These are phyloP conservation scores for Cecropterus lyciades DNA, from an alignment of 1,140 invertebrate species.

Conservation along the genomic window DNA sequence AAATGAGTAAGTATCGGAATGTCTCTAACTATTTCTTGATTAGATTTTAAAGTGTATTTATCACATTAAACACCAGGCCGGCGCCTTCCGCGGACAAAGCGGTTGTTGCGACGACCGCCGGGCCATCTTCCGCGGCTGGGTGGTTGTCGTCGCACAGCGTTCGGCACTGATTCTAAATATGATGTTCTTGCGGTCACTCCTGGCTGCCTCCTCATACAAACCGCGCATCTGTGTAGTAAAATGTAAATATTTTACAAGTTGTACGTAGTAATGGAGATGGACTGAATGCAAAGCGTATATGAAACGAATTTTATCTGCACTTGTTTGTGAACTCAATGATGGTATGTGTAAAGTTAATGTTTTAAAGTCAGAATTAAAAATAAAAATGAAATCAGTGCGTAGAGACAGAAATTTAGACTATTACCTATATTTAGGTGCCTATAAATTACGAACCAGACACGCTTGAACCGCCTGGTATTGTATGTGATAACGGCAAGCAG, in stretches of 20 bases:
- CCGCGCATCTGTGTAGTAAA: slow-evolving; percentile 63
- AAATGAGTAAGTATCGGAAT: no score
- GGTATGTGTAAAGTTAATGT: no score
- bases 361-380: no score
- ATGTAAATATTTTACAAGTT: slow-evolving; percentile 5
- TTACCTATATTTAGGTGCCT: no score
- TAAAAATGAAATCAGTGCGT: no score
- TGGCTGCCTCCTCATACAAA: slow-evolving; percentile 70
- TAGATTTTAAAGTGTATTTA: slow-evolving; percentile 19
- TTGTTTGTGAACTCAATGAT: no score
- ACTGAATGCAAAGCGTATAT: no score
- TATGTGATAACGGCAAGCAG: no score
- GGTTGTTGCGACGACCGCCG: slow-evolving; percentile 25
- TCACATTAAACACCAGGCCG: slow-evolving; percentile 38
- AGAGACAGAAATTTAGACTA: no score
- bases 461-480: no score
- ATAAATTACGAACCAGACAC: no score
- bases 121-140: slow-evolving; percentile 1
- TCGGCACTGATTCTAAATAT: slow-evolving; percentile 58
- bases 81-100: slow-evolving; percentile 43
- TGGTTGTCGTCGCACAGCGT: slow-evolving; percentile 51
- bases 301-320: no score
- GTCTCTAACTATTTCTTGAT: slow-evolving; percentile 9
- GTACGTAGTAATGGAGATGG: neutral
- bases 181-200: slow-evolving; percentile 33